Conservation (phyloP, 2,113 vertebrate genomes). For the Cavia porcellus region DNA sequence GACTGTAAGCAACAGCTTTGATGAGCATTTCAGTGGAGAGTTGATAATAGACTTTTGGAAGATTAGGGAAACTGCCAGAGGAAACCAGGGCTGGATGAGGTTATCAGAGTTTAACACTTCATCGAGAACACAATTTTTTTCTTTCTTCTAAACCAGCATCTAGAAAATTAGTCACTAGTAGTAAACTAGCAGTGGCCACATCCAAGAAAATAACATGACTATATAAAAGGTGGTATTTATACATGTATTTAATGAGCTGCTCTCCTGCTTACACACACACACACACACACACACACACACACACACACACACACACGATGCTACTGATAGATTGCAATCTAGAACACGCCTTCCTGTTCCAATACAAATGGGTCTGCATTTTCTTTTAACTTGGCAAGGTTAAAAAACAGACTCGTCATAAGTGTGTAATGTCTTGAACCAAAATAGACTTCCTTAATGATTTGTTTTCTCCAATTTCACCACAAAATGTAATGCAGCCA, state of each 20-base stretch:
- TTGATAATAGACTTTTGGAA: background rate
- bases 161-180: slow-evolving; percentile 59
- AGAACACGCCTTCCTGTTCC: slow-evolving; percentile 71
- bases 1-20: background rate
- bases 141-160: background rate
- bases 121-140: background rate
- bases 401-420: slow-evolving; percentile 80
- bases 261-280: background rate
- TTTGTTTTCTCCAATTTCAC: slow-evolving; percentile 81
- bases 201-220: slow-evolving; percentile 26
- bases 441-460: slow-evolving; percentile 84
- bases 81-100: background rate
- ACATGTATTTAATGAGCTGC: background rate
- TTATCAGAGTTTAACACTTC: background rate
- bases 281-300: background rate
- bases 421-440: slow-evolving; percentile 79
- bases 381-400: slow-evolving; percentile 73
- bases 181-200: slow-evolving; percentile 47
- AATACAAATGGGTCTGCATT: slow-evolving; percentile 77
- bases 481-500: slow-evolving; percentile 80
- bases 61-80: background rate
- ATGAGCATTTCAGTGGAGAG: background rate
- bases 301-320: background rate
- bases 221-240: background rate
- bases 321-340: slow-evolving; percentile 68